A percentile compares a stretch with the other conserved stretches of the same genome.
phyloP scores from a whole-genome alignment of 2,113 vertebrate genomes.

The Pristiophorus japonicus region DNA sequence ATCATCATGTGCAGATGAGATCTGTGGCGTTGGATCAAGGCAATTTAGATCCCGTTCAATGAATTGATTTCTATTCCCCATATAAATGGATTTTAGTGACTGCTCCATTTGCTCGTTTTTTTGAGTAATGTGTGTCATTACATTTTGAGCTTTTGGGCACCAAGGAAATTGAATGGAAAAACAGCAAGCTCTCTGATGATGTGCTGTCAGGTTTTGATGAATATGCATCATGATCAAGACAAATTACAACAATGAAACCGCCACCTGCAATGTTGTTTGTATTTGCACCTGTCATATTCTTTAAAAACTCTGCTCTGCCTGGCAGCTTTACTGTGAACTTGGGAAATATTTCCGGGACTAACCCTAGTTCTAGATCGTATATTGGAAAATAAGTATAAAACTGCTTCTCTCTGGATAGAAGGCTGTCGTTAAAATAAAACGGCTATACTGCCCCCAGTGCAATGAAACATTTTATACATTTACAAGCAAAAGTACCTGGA shows the following conservation, averaged over 20 bases:
- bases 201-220: slow-evolving; percentile 14
- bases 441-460: not conserved
- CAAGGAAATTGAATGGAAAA: slow-evolving; percentile 22
- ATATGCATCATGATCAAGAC: not conserved
- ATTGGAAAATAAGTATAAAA: not conserved
- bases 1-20: not conserved
- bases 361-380: not conserved
- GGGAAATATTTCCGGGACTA: not conserved
- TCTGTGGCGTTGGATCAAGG: not conserved
- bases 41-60: slow-evolving; percentile 28
- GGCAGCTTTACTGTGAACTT: not conserved
- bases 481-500: too few species aligned
- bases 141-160: slow-evolving; percentile 13
- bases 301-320: not conserved
- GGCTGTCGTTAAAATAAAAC: not conserved
- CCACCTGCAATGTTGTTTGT: slow-evolving; percentile 13
- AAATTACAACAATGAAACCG: slow-evolving; percentile 5
- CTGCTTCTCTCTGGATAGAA: not conserved
- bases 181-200: not conserved
- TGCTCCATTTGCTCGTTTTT: slow-evolving; percentile 19
- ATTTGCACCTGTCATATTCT: slow-evolving; percentile 13
- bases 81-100: slow-evolving; percentile 8
- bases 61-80: slow-evolving; percentile 27
- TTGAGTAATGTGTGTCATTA: slow-evolving; percentile 26
- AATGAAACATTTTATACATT: not conserved